Base-by-base conservation (phyloP, 2,113 vertebrate species). In the Nothocercus julius region DNA sequence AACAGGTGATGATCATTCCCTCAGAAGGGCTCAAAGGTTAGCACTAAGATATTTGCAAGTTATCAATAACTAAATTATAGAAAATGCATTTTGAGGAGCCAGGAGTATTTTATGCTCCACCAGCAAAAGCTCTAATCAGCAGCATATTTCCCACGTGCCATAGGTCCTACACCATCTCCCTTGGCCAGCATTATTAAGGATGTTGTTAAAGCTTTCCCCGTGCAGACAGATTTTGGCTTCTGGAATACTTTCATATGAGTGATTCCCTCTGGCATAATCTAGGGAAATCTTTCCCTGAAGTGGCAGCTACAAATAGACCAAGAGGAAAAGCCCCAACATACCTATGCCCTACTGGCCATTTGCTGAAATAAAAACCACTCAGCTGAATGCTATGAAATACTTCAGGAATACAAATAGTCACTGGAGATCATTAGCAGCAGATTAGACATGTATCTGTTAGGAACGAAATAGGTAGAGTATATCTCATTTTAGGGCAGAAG, bases 1-100 rank as follows among this genome's bases (percentile, higher is more conserved):
- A 96, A 24, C 96, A 95, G 89, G 94, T 91, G 90, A 95, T 93
- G 87, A 93, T 54, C 93, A 45, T 92, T 94, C 84, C 74, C 62
- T 92, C 70, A 80, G 87, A 97, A 93, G 79, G 91, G 67, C 72
- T 93, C 89, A 28, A 82, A 66, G 83, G 67, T 79, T 45, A 89
- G 62, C 36, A 85, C 59, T 38, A 82, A 92, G 63, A 94, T 96
- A 89, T 94, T 95, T 92, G 86, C 90, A 79, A 94, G 88, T 83
- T 86, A 92, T 90, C 93, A 93, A 64, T 84, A 93, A 72, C 74
- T 24, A 36, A 85, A 32, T n/a, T 49, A 87, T 24, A 94, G 69
- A 93, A 93, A 93, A 89, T 75, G 72, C 47, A 14, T 81, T 36
- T 58, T 38, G 49, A 36, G 47, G 25, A 53, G 17, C 13, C 25